Base-by-base conservation (phyloP, 2,113 vertebrate genomes). In the Oceanodroma tethys region DNA sequence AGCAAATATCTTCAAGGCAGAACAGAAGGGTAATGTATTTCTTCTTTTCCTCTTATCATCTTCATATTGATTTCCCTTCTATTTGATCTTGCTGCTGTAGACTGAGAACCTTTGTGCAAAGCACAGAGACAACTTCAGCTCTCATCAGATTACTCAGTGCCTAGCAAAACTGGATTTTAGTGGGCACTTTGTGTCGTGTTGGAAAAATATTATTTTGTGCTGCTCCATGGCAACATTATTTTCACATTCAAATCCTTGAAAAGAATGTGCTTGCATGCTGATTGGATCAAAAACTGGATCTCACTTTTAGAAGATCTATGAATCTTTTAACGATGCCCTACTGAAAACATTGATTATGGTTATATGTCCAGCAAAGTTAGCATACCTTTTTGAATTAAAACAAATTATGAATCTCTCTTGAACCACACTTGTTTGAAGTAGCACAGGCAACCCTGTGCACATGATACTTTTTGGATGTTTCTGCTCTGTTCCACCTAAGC, bases 1-100 rank as follows among this genome's bases (percentile, higher is more conserved):
- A 88, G 73, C 65, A 94, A 96, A 79, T 91, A 90, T 58, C 58
- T 96, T 72, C 59, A 84, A 93, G 83, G 70, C 78, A 91, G 67
- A 87, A 82, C 30, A 82, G 66, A 95, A 68, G 30, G 34, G 25
- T 68, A 85, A 79, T 29, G 7, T 15, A 74, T 81, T 87, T 94
- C 53, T 86, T 88, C 10, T 78, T 76, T 65, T 66, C 52, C 32
- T 81, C 60, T 68, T 91, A 67, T n/a, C 34, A 32, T 73, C 72
- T 93, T 75, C 45, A 16, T 53, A 42, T 55, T 76, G 26, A 86
- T 92, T 95, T 93, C 42, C 55, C 25, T 97, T 84, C 58, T 81
- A 34, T 88, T 75, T 80, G 86, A 79, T 93, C 81, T 62, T 90
- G 43, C 81, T 93, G 50, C 62, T 76, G 11, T 36, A 82, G 74